Conservation (phyloP, 2,113 vertebrate genomes). For the Calypte anna region DNA sequence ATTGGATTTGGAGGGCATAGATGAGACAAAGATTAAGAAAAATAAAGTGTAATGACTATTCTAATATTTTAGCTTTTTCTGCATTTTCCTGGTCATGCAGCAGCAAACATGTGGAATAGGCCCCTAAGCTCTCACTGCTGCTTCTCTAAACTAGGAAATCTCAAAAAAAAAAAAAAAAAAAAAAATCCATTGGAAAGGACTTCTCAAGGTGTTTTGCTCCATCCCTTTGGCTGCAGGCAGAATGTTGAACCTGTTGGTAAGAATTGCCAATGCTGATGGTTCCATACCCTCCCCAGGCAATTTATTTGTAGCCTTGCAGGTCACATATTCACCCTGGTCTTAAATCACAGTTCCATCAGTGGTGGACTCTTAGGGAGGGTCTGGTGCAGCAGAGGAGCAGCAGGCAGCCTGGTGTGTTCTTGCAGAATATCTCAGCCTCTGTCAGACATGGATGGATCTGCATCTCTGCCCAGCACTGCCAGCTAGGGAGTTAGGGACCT, state of each 20-base stretch:
- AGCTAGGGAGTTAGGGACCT: conserved; percentile 7
- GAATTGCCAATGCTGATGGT: neutral
- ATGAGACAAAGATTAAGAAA: neutral
- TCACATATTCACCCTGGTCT: neutral
- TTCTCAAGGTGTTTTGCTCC: neutral
- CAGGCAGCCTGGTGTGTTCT: rapidly evolving
- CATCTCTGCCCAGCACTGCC: neutral
- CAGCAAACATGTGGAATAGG: neutral
- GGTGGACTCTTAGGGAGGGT: neutral
- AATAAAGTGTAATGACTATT: neutral
- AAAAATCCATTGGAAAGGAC: neutral
- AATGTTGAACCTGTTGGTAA: neutral
- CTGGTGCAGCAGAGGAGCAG: neutral
- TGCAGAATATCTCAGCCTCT: neutral
- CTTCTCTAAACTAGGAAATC: neutral
- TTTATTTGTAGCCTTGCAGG: conserved; percentile 31
- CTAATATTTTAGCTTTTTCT: neutral
- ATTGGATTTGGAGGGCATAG: neutral
- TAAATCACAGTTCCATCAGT: neutral
- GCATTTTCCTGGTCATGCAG: neutral
- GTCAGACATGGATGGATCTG: neutral
- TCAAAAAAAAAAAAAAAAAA: conserved; percentile 3
- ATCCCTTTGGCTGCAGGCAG: neutral
- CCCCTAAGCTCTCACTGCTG: neutral
- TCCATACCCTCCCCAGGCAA: neutral